phyloP scores from a whole-genome alignment of 2,797 vertebrate genomes.

The Gymnodraco acuticeps region DNA sequence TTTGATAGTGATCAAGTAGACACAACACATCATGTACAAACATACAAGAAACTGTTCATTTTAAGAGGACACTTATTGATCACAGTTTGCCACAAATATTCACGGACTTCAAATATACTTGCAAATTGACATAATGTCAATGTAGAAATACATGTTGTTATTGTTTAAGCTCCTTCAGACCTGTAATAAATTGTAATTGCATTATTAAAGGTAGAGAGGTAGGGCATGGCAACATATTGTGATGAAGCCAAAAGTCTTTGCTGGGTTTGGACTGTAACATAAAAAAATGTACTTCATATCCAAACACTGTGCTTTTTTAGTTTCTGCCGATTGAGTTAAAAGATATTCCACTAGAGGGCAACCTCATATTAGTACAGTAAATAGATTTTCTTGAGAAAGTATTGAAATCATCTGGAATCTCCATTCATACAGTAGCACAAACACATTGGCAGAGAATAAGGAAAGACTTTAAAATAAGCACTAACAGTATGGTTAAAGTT shows the following conservation, averaged over 20 bases:
- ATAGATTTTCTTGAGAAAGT: constrained; percentile 20
- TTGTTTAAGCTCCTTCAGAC: constrained; percentile 35
- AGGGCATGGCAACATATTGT: constrained; percentile 39
- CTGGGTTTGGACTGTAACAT: constrained; percentile 24
- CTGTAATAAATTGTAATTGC: constrained; percentile 23
- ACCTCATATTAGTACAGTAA: constrained; percentile 29
- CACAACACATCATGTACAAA: constrained; percentile 64
- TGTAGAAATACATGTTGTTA: constrained; percentile 16
- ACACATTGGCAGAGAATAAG: constrained; percentile 56
- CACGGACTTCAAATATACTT: constrained; percentile 35
- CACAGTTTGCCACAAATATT: constrained; percentile 47
- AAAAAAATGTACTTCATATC: constrained; percentile 24
- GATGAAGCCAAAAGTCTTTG: constrained; percentile 24
- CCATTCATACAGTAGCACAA: constrained; percentile 46
- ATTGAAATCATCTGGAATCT: constrained; percentile 27
- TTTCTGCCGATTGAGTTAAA: constrained; percentile 1
- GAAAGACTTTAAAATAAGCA: constrained; percentile 61
- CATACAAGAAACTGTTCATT: constrained; percentile 60
- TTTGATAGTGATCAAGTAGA: constrained; percentile 49
- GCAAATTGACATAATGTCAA: constrained; percentile 13
- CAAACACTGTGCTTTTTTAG: constrained; percentile 12
- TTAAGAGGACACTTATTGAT: constrained; percentile 61
- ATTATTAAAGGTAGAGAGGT: constrained; percentile 36
- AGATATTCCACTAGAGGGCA: constrained; percentile 58
- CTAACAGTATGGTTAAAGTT: constrained; percentile 46